Base-by-base conservation (phyloP, 2,113 vertebrate species). In the Lamprotornis superbus region DNA sequence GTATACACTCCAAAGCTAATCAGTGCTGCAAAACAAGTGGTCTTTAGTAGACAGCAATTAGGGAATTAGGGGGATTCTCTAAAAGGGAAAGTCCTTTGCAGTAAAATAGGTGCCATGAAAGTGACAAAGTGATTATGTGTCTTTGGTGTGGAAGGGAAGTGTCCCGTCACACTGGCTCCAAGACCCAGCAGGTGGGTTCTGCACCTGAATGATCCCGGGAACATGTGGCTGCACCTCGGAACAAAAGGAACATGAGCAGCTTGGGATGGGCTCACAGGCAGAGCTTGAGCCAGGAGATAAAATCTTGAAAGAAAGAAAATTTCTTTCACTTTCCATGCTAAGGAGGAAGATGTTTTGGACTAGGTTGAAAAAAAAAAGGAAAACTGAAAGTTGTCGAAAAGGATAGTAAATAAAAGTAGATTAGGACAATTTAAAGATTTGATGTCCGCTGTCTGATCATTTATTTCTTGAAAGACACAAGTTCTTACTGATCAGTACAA, bases 71-170 rank as follows among this genome's bases (percentile, higher is more conserved):
- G 79, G 19, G 13, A 1, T 69, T 84, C 53, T 93, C 78, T 92
- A 47, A 94, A 91, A 94, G 90, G 46, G 90, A 95, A 85, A 94
- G 94, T 93, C 76, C 70, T 94, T 56, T 65, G 93, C 91, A 93
- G 64, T 92, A 94, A 96, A 96, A 86, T 69, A 69, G 88, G 90
- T 95, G 91, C 94, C 85, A 85, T 77, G 84, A 42, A 85, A 96
- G 91, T 95, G 92, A 93, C 95, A 97, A 97, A 97, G 90, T 93
- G 92, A 96, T 97, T 97, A 87, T 85, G 60, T 73, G 88, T 28
- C 59, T 93, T 94, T 96, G 90, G 95, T 96, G 85, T 92, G 83
- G 80, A 93, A 95, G 91, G 91, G 89, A 87, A 96, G 52, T 67
- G 90, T 65, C 87, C 82, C 92, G 89, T 52, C 96, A 80, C 79